phyloP scores from a whole-genome alignment of 2,797 vertebrate species.

The Coendou prehensilis region DNA sequence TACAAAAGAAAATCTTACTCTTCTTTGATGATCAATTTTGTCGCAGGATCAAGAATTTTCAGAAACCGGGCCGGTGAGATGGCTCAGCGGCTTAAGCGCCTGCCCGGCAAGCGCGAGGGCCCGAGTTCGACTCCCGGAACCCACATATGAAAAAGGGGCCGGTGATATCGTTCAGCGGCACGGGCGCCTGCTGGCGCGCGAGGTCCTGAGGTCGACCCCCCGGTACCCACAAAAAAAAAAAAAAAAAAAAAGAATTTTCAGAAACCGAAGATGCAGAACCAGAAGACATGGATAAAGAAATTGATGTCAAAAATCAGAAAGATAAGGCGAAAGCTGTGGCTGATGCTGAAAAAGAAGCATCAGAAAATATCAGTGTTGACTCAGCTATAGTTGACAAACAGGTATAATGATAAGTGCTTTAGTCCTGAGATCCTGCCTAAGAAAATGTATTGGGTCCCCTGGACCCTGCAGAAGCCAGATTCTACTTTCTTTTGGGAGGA shows the following conservation, averaged over 20 bases:
- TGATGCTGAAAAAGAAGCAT: not conserved
- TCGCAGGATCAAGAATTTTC: slow-evolving; percentile 82
- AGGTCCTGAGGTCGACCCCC: no score
- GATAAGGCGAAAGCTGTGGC: not conserved
- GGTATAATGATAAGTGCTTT: slow-evolving; percentile 55
- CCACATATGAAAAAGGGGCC: no score
- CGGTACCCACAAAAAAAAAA: no score
- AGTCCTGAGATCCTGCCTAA: slow-evolving; percentile 23
- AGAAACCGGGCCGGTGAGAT: no score
- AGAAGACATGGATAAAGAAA: slow-evolving; percentile 17
- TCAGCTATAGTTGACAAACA: not conserved
- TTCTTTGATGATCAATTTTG: slow-evolving; percentile 75
- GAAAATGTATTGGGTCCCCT: not conserved
- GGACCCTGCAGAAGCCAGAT: not conserved
- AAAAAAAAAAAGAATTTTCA: slow-evolving; percentile 62
- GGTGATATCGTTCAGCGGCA: no score
- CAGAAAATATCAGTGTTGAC: not conserved
- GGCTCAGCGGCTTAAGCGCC: no score
- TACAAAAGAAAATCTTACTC: slow-evolving; percentile 52
- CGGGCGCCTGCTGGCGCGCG: no score
- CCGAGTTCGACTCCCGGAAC: no score
- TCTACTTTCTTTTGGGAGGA: slow-evolving; percentile 11
- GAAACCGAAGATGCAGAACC: slow-evolving; percentile 59
- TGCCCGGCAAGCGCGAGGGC: no score
- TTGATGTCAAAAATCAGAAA: not conserved